Conservation (phyloP, 2,797 vertebrate species). For the Eospalax fontanierii region DNA sequence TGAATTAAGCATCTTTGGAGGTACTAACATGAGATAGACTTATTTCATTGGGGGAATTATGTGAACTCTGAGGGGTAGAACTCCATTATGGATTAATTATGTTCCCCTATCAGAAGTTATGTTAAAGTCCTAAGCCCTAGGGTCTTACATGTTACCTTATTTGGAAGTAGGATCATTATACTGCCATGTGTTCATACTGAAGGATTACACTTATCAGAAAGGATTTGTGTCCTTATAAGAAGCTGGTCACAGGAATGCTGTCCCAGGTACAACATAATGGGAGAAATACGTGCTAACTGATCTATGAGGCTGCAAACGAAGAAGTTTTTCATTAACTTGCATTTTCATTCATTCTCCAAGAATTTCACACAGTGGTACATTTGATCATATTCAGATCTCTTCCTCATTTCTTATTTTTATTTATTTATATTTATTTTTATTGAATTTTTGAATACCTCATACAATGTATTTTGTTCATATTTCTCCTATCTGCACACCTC, state of each 20-base stretch:
- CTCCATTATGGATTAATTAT: neutral
- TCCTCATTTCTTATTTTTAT: no score
- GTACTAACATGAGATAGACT: neutral
- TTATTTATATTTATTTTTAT: no score
- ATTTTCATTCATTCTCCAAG: no score
- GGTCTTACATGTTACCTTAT: neutral
- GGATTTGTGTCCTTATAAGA: neutral
- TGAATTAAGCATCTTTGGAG: neutral
- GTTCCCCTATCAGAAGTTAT: rapidly evolving
- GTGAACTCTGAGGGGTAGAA: neutral
- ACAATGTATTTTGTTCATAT: no score
- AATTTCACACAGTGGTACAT: no score
- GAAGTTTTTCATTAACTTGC: no score
- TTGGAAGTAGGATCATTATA: neutral
- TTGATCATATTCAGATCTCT: no score
- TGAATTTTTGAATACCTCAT: no score
- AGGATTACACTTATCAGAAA: no score
- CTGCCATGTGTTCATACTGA: neutral
- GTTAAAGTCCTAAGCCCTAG: neutral
- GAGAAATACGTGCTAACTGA: no score
- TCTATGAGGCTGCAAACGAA: no score
- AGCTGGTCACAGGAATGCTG: neutral
- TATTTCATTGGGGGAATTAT: neutral
- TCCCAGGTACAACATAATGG: neutral
- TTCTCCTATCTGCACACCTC: no score